Base-by-base conservation (phyloP, 1,140 invertebrate genomes). In the Sitodiplosis mosellana region DNA sequence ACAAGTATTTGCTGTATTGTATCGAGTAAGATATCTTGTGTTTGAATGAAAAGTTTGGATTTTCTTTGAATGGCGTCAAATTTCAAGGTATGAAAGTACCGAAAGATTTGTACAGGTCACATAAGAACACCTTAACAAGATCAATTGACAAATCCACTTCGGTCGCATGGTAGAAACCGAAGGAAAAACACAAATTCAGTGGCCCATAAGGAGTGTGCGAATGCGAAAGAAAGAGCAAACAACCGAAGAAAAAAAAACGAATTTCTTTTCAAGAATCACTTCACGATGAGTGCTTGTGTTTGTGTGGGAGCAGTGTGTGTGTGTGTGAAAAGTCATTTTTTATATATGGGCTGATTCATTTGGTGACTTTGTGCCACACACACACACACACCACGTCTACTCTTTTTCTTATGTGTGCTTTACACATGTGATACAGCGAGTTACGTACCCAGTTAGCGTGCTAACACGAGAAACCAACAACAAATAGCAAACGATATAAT, bases 101-200 rank as follows among this genome's bases (percentile, higher is more conserved):
- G 42, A 51, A 40, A 45, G 41, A 48, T 3, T 27, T 27, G 10
- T 27, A 27, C 27, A 27, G 3, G 3, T 27, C 56, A 59, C 58
- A 56, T 52, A 52, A 59, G 56, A 58, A 57, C 57, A 59, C 54
- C 49, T 59, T 55, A 59, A 59, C 57, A 59, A 59, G 57, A n/a
- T n/a, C 38, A 40, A 56, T 56, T 52, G 57, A 59, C 59, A 57
- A 59, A 53, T 21, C 33, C n/a, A 37, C 34, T 17, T 15, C 38
- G 11, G 4, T 5, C 11, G 11, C 38, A 17, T 2, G n/a, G n/a
- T n/a, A 18, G 46, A 27, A 40, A 53, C 49, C 2, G 8, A 51
- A 27, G 27, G 3, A 46, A 33, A 3, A 44, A 27, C 27, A 27
- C 3, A 27, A 27, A 27, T n/a, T n/a, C n/a, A n/a, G n/a, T n/a